Base-by-base conservation (phyloP, 2,888 invertebrate genomes). In the Nowickia ferox region DNA sequence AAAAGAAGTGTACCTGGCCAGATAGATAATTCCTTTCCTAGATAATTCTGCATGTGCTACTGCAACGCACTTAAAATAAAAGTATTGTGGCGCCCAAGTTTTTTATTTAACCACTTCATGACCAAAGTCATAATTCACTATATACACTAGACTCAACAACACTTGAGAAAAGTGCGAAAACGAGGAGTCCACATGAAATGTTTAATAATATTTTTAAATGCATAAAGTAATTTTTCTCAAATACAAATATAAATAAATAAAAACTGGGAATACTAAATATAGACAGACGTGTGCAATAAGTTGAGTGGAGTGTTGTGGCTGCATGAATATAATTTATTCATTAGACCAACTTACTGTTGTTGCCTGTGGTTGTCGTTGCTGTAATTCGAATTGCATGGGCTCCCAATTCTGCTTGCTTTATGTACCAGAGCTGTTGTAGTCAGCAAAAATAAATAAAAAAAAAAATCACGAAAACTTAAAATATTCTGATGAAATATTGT, bases 321-420 rank as follows among this genome's bases (percentile, higher is more conserved):
- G 81, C 68, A 74, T 59, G 30, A 55, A 81, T 77, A 77, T 81
- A 85, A 85, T 85, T 85, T 85, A 85, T 85, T 85, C 85, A 85
- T 85, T 82, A 82, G 84, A 78, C 82, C 84, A 84, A 84, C 80
- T 84, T 84, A 71, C 42, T 71, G 83, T 71, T 53, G 17, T 59
- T 71, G 44, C 22, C 44, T 59, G 77, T 78, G 68, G 68, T 42
- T 42, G 66, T 46, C 15, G 51, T 9, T 57, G 44, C 55, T 46
- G 38, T 68, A 57, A 30, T 30, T 66, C 46, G 44, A 46, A 38
- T 46, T 38, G 17, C 44, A 51, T 51, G 19, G 48, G 66, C 55
- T 66, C 2, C 66, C 76, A 76, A 76, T 55, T 66, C 46, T 42
- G 65, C 9, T 51, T 48, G 61, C 22, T 30, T 15, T 13, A n/a